phyloP scores from a whole-genome alignment of 92 coral and sea anemone species.

The Actinernus sp. region DNA sequence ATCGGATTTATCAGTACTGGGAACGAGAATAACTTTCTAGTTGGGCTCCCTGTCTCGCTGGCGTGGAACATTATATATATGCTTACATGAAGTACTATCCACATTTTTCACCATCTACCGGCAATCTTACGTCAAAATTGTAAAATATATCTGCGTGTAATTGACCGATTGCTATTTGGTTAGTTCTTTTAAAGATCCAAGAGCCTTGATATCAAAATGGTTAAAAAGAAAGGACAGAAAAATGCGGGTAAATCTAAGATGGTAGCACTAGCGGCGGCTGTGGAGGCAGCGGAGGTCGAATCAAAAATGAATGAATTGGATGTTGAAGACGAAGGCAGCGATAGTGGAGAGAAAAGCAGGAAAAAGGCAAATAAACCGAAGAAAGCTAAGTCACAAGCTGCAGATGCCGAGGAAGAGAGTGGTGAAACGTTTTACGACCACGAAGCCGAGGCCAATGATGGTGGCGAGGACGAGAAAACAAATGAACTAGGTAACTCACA shows the following conservation, averaged over 20 bases:
- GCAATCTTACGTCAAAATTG: too few relatives aligned
- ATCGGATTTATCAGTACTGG: too few relatives aligned
- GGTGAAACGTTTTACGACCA: constrained; percentile 23
- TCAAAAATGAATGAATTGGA: constrained; percentile 32
- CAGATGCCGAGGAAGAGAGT: constrained; percentile 41
- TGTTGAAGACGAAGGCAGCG: constrained; percentile 24
- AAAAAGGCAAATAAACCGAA: not conserved
- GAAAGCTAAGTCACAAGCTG: constrained; percentile 31
- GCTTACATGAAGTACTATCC: too few relatives aligned
- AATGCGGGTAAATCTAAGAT: constrained; percentile 78
- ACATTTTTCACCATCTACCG: too few relatives aligned
- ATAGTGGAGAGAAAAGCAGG: constrained; percentile 9
- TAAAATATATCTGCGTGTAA: too few relatives aligned
- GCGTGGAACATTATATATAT: too few relatives aligned
- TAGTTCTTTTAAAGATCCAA: not conserved
- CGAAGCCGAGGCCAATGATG: constrained; percentile 16
- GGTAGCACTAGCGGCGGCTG: constrained; percentile 94
- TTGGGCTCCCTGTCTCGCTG: too few relatives aligned
- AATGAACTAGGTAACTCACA: not conserved
- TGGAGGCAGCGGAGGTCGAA: constrained; percentile 82
- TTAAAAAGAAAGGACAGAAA: constrained; percentile 73
- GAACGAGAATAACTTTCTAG: too few relatives aligned
- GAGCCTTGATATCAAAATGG: constrained; percentile 25
- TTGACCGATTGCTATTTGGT: too few relatives aligned
- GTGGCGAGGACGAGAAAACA: not conserved